Percentiles rank a stretch among this genome's conserved stretches.
Conservation (phyloP, 2,797 vertebrate genomes). For the Manis pentadactyla region DNA sequence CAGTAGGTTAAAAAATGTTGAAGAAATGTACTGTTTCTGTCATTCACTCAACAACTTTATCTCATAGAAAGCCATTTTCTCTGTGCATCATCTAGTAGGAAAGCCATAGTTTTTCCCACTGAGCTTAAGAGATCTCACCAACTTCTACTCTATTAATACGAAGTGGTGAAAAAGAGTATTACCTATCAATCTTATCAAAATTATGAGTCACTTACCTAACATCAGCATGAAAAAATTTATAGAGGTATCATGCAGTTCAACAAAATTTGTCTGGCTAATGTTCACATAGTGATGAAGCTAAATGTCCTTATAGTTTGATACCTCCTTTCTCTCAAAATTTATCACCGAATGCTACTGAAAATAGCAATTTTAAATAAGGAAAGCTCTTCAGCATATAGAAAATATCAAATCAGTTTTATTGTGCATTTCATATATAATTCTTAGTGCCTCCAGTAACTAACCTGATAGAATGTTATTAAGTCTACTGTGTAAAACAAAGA, state of each 20-base stretch:
- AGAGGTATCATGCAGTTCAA: background rate
- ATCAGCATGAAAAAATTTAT: background rate
- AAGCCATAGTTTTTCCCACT: background rate
- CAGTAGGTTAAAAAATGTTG: background rate
- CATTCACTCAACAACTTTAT: background rate
- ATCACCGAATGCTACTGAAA: background rate
- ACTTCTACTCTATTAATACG: background rate
- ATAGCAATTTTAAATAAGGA: conserved; percentile 40
- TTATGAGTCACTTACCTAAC: background rate
- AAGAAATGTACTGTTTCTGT: background rate
- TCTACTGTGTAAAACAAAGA: background rate
- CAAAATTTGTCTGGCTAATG: background rate
- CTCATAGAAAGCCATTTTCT: background rate
- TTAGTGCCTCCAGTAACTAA: conserved; percentile 38
- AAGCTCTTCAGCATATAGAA: background rate
- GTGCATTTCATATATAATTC: conserved; percentile 16
- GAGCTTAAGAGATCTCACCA: background rate
- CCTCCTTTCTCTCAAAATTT: background rate
- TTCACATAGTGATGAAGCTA: background rate
- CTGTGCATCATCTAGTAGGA: background rate
- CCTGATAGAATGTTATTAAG: background rate
- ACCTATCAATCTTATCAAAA: background rate
- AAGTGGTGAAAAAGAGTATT: background rate
- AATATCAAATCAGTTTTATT: conserved; percentile 10
- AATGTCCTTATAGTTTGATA: background rate